Conservation (phyloP, 2,113 vertebrate genomes). For the Poicephalus meyeri region DNA sequence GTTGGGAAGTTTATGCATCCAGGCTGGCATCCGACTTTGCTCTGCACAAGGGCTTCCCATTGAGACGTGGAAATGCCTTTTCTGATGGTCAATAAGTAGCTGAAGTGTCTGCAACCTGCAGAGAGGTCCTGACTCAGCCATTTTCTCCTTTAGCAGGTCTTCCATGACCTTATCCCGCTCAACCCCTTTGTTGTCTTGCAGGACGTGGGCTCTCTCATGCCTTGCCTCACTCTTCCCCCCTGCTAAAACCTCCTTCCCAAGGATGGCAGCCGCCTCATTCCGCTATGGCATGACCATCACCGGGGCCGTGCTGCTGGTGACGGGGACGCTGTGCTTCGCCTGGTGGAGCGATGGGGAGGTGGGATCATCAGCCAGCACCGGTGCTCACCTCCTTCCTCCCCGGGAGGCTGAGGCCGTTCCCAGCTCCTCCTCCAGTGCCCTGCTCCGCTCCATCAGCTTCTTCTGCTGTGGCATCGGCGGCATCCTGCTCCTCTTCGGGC, state of each 20-base stretch:
- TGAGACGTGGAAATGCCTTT: background rate
- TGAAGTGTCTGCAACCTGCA: background rate
- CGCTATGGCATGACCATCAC: conserved; percentile 61
- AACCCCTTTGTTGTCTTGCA: background rate
- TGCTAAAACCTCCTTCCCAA: background rate
- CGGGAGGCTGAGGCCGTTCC: background rate
- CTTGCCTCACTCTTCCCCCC: background rate
- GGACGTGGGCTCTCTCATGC: background rate
- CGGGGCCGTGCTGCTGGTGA: conserved; percentile 67
- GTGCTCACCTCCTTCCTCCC: background rate
- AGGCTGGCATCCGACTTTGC: background rate
- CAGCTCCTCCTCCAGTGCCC: conserved; percentile 33
- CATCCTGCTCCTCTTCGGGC: conserved; percentile 72
- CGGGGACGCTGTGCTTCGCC: conserved; percentile 71
- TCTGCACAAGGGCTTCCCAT: background rate
- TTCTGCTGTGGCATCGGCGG: conserved; percentile 69
- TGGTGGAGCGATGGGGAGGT: conserved; percentile 72
- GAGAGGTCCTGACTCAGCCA: background rate
- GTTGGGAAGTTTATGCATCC: background rate
- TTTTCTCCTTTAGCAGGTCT: background rate
- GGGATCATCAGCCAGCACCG: background rate
- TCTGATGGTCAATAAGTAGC: background rate
- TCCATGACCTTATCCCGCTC: accelerated
- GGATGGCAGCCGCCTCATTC: conserved; percentile 38
- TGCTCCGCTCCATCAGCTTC: conserved; percentile 73